Base-by-base conservation (phyloP, 1,140 invertebrate genomes). In the Phocides pigmalion region DNA sequence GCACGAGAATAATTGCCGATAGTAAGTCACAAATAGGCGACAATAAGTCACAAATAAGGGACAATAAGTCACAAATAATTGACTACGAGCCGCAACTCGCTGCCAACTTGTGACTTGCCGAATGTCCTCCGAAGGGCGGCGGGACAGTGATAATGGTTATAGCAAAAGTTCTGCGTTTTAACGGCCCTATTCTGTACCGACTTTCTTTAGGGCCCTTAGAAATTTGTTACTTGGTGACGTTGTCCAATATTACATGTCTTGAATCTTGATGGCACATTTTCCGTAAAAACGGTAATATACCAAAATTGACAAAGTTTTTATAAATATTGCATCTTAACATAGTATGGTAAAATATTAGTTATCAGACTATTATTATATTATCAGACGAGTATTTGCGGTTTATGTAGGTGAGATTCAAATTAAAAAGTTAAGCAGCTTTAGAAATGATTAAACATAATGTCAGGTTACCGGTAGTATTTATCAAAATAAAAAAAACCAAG, bases 81-180 rank as follows among this genome's bases (percentile, higher is more conserved):
- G 41, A 64, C 15, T 12, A 16, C 14, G n/a, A 53, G 41, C 47
- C 22, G 37, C 46, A 37, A 66, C 50, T 68, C 70, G 76, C 64
- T 65, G 35, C 16, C 14, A 70, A 66, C 63, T 64, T 67, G 32
- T 58, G 39, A 69, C 70, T 70, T 67, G 66, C 74, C 70, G 56
- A 68, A 67, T 46, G 51, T 54, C 51, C 58, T 73, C 62, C 71
- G 53, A 80, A 83, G 75, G 80, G 74, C 76, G 76, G 74, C 76
- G 76, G 74, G 70, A 71, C 82, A 77, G 83, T 78, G 87, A 89
- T 85, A 87, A 89, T 85, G 84, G 78, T 89, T 84, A 89, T 89
- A 77, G 82, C 69, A 39, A 76, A 89, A 89, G 82, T 89, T 89
- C 68, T 49, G 70, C 70, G 70, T 79, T 73, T 76, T 77, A 85